Evolutionary conservation across 1,140 invertebrate genomes (phyloP).

Genomic region (Apis florea): DNA sequence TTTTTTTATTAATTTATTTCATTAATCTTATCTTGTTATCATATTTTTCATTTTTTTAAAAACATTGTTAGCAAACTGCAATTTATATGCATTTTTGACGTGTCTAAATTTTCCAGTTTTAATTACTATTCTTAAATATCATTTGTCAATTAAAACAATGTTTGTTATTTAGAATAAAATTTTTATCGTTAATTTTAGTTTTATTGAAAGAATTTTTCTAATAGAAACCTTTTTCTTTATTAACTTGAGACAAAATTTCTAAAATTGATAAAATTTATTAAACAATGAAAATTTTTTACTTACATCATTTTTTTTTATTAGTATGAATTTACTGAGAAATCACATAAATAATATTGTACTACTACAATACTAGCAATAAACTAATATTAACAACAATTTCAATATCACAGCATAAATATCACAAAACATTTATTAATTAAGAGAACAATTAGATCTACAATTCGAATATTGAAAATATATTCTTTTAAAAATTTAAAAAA

Average conservation of each 20-base stretch:
- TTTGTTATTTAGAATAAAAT: not conserved
- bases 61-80: too few species aligned
- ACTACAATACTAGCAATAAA: too few species aligned
- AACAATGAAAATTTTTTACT: too few species aligned
- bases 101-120: not conserved
- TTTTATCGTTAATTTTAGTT: not conserved
- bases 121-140: not conserved
- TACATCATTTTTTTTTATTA: too few species aligned
- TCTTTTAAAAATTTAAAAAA: not conserved
- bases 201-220: too few species aligned
- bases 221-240: not conserved
- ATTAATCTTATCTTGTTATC: not conserved
- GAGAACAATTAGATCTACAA: not conserved
- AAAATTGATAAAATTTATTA: not conserved
- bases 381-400: too few species aligned
- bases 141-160: not conserved
- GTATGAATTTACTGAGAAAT: too few species aligned
- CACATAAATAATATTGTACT: too few species aligned
- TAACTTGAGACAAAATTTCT: not conserved
- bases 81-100: not conserved
- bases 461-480: not conserved
- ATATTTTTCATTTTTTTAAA: not conserved
- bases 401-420: not conserved
- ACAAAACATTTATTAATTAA: not conserved
- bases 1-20: not conserved